Conservation (phyloP, 2,113 vertebrate species). For the Paratilapia polleni region DNA sequence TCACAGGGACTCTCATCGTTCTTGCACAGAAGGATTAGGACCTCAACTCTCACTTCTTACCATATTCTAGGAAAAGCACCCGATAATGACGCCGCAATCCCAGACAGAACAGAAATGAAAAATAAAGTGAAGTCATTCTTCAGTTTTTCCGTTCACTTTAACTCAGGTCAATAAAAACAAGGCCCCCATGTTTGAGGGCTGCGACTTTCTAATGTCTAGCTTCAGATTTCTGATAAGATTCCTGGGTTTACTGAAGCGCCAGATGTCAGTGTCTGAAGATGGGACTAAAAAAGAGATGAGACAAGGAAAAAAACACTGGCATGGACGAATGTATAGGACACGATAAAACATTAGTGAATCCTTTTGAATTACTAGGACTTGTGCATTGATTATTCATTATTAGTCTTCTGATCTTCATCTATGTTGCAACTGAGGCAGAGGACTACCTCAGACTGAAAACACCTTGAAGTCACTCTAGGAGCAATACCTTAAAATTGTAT, state of each 20-base stretch:
- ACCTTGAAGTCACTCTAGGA: not conserved
- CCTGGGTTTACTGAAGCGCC: constrained; percentile 20
- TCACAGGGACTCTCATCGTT: not conserved
- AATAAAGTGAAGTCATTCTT: not conserved
- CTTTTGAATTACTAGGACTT: not conserved
- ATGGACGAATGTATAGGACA: not conserved
- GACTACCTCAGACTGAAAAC: not conserved
- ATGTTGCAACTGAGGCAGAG: not conserved
- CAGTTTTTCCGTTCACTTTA: constrained; percentile 29
- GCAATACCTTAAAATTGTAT: not conserved
- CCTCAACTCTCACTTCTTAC: not conserved
- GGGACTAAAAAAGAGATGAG: not conserved
- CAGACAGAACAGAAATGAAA: not conserved
- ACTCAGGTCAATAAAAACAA: constrained; percentile 43
- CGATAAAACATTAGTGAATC: not conserved
- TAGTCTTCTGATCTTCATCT: not conserved
- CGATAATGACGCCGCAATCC: not conserved
- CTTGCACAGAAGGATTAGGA: constrained; percentile 15
- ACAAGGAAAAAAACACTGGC: not conserved
- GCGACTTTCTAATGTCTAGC: constrained; percentile 20
- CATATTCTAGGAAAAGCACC: not conserved
- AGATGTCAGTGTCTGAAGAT: constrained; percentile 20
- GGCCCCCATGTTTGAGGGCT: not conserved
- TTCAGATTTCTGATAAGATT: constrained; percentile 52
- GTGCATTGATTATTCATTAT: not conserved